Conservation (phyloP, 2,113 vertebrate genomes). For the Melanerpes formicivorus region DNA sequence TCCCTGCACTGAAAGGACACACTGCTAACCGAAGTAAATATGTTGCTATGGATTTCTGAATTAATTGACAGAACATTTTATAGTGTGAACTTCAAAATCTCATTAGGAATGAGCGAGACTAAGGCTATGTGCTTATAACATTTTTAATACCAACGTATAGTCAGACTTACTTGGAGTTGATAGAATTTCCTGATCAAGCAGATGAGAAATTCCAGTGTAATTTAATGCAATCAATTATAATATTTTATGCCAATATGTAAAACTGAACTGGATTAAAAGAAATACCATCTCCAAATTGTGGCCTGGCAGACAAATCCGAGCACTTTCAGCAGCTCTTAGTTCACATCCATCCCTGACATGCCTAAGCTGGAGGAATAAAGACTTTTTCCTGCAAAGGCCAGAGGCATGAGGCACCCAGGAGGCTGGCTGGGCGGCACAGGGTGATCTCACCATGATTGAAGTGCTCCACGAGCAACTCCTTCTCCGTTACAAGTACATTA, state of each 20-base stretch:
- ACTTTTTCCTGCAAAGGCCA: not conserved
- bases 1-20: slow-evolving; percentile 41
- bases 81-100: slow-evolving; percentile 51
- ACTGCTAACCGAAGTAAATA: slow-evolving; percentile 68
- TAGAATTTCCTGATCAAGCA: slow-evolving; percentile 58
- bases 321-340: slow-evolving; percentile 38
- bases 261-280: slow-evolving; percentile 62
- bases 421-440: rapidly evolving
- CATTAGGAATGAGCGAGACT: slow-evolving; percentile 35
- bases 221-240: slow-evolving; percentile 65
- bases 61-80: slow-evolving; percentile 76
- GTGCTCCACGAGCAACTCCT: not conserved
- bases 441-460: not conserved
- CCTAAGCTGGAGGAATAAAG: slow-evolving; percentile 34
- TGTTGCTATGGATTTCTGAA: slow-evolving; percentile 65
- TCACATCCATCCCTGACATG: not conserved
- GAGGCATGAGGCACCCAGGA: rapidly evolving
- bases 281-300: slow-evolving; percentile 41
- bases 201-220: slow-evolving; percentile 50
- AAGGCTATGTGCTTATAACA: slow-evolving; percentile 11
- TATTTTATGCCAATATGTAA: slow-evolving; percentile 50
- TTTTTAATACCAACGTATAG: slow-evolving; percentile 56
- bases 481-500: not conserved
- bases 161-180: slow-evolving; percentile 19
- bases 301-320: slow-evolving; percentile 49